Evolutionary conservation across 2,797 vertebrate species (phyloP), one percentile per base, ranked within the genome.

Genomic region (Sebastes cheni): DNA sequence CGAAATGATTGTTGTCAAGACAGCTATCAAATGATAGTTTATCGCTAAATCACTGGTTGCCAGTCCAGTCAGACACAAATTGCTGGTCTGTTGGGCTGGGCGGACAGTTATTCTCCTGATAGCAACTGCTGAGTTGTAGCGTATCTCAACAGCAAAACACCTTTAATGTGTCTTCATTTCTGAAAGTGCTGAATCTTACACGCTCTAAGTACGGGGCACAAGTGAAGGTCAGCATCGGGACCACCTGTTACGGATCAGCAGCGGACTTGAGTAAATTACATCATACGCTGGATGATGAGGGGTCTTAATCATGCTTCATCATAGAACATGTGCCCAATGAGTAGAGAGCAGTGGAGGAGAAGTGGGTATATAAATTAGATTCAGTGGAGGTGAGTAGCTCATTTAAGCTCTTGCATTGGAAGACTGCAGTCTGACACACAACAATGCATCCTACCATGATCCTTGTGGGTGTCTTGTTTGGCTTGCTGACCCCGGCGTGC

Each of bases 141-240:
- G 9, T 72, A 55, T 85, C 56, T 20, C 74, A 74, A 71, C 67
- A 79, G 72, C 81, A 90, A 91, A 91, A 89, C 91, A 91, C 56
- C 56, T 83, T 68, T 82, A 79, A 56, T 72, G 86, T 59, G 79
- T 83, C 85, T 91, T 72, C 54, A 75, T 88, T 84, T 81, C 62
- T 84, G 75, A 94, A 94, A 93, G 81, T 94, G 93, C 93, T 94
- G 94, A 95, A 90, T 90, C 85, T 80, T 32, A 60, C 42, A 39
- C 2, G 62, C 8, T 32, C 61, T 84, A 92, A 94, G 68, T 91
- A 91, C 84, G 85, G 91, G 71, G 83, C 79, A 22, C 67, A 64
- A 70, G 67, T 82, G 65, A 83, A 87, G 92, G 86, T 90, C 87
- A 91, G 86, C 88, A 77, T 76, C 22, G 6, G 84, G 86, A 89